Evolutionary conservation across 2,888 invertebrate species (phyloP).

Genomic region (Melanostoma mellinum): DNA sequence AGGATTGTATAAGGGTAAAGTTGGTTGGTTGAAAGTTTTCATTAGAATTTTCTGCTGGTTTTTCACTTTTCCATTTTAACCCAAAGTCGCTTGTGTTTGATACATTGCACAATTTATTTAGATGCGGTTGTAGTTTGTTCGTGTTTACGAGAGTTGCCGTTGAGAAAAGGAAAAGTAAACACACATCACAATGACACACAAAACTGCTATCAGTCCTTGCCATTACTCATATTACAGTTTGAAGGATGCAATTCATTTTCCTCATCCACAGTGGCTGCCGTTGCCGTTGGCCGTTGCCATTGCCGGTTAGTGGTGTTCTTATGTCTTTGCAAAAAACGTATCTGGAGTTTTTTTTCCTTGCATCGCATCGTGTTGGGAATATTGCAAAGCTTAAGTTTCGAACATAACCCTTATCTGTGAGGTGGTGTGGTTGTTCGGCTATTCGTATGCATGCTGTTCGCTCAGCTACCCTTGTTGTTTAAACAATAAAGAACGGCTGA

Average conservation of each 20-base stretch:
- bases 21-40: constrained; percentile 13
- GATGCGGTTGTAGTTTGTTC: constrained; percentile 31
- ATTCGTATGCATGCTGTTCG: neutral
- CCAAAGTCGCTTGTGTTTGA: constrained; percentile 27
- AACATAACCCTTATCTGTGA: neutral
- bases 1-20: too few relatives aligned
- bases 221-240: constrained; percentile 71
- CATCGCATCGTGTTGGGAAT: neutral
- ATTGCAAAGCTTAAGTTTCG: neutral
- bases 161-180: constrained; percentile 43
- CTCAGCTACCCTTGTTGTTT: neutral
- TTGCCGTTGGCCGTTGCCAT: constrained; percentile 7
- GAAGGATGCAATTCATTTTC: constrained; percentile 71
- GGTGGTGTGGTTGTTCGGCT: neutral
- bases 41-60: constrained; percentile 37
- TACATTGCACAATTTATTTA: constrained; percentile 57
- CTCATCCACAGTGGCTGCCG: constrained; percentile 33
- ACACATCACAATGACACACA: constrained; percentile 59
- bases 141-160: neutral
- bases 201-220: constrained; percentile 63
- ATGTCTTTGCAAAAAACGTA: neutral
- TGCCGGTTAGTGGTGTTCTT: neutral
- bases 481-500: constrained; percentile 20
- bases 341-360: neutral
- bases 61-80: constrained; percentile 5